Conservation (phyloP, 2,113 vertebrate genomes). For the Perognathus longimembris region DNA sequence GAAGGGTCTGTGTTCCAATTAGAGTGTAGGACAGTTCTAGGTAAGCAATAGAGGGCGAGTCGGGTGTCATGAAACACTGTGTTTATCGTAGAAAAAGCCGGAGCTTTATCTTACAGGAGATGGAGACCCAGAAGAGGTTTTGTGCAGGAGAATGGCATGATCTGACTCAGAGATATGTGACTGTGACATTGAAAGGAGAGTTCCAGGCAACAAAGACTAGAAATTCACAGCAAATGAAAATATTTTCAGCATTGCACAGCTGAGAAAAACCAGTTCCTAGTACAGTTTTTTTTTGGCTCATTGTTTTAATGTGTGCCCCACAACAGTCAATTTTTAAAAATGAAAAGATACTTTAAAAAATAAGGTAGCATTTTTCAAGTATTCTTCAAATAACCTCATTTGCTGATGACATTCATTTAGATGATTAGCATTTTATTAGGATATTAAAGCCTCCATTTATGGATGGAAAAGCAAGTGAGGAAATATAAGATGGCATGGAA, state of each 20-base stretch:
- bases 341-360: conserved; percentile 28
- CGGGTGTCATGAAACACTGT: background rate
- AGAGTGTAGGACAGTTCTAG: background rate
- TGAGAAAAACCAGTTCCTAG: background rate
- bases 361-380: background rate
- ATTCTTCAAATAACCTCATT: background rate
- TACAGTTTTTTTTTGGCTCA: background rate
- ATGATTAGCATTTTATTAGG: conserved; percentile 29
- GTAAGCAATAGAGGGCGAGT: background rate
- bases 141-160: background rate
- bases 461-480: background rate
- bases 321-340: background rate
- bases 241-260: background rate
- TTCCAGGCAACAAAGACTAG: background rate
- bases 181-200: background rate
- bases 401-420: conserved; percentile 2
- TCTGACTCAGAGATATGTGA: background rate
- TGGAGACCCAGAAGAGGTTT: conserved; percentile 47
- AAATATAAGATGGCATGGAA: background rate
- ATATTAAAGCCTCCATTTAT: conserved; percentile 8
- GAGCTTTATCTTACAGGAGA: conserved; percentile 49
- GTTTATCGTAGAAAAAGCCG: background rate
- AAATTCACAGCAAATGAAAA: background rate
- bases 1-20: background rate
- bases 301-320: background rate